Percentiles rank a stretch among this genome's conserved stretches.
Evolutionary conservation across 2,888 invertebrate genomes (phyloP).

Genomic region (Sinohyriopsis cumingii): DNA sequence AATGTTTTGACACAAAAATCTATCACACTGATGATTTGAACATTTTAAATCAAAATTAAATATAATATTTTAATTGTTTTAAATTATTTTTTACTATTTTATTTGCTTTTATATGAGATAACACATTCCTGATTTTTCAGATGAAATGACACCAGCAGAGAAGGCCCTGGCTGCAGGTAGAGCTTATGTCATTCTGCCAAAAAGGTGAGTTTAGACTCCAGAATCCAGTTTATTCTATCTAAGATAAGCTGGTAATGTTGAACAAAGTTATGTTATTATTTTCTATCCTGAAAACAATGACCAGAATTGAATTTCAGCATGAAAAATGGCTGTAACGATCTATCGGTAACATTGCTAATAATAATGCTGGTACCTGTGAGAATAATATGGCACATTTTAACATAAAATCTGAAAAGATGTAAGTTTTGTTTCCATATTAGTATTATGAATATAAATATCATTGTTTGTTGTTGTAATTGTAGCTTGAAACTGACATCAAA

Average conservation of each 20-base stretch:
- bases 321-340: no score
- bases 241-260: slow-evolving; percentile 4
- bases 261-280: background rate
- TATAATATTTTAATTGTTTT: no score
- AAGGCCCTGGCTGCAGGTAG: slow-evolving; percentile 66
- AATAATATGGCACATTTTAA: background rate
- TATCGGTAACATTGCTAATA: background rate
- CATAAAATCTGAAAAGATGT: background rate
- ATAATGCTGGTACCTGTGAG: background rate
- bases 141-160: slow-evolving; percentile 66
- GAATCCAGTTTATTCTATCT: background rate
- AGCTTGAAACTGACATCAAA: no score
- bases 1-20: no score
- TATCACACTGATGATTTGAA: no score
- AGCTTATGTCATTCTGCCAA: slow-evolving; percentile 67
- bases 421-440: background rate
- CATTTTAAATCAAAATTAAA: no score
- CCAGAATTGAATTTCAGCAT: no score
- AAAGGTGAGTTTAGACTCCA: slow-evolving; percentile 46
- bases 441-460: no score
- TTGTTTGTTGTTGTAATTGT: no score
- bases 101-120: no score
- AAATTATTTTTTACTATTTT: no score
- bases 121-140: slow-evolving; percentile 10
- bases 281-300: no score